Evolutionary conservation across 64 coral and sea anemone genomes (phyloP), one percentile per base, ranked within the genome.

Genomic region (Montipora foliosa): DNA sequence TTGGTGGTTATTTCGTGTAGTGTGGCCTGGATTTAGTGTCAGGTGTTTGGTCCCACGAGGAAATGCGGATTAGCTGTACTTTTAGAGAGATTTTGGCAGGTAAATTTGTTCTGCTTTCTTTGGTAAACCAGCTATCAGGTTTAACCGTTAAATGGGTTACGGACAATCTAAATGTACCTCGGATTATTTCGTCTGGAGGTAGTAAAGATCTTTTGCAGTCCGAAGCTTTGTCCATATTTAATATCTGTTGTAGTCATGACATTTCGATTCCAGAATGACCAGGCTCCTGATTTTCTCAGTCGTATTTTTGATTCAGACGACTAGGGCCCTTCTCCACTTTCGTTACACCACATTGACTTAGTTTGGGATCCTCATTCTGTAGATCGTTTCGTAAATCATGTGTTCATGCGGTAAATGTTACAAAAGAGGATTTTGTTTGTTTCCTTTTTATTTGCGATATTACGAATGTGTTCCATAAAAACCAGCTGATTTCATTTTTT

Each of bases 1-100:
- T 25, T 25, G 25, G 25, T 25, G 25, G 25, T 25, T 25, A 25
- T 25, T 25, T 25, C 25, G 25, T 25, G 25, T 25, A 25, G 25
- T 25, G 25, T 25, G 25, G 25, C 25, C 25, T 25, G 25, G 25
- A 25, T 25, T 25, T 25, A 25, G 25, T 25, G 25, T 25, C 25
- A 25, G 25, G 25, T 25, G 25, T 25, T 25, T 92, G 86, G 84
- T 80, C 73, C 51, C n/a, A 51, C 16, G 77, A 88, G 37, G 60
- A 95, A 91, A 88, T 95, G 76, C 77, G 50, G 12, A 20, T 37
- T 19, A 95, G 94, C 51, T 91, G 88, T 66, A 95, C 93, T 25
- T 1, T 25, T 25, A 25, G 25, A 25, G 25, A 25, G 25, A 25
- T 25, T 25, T 25, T 25, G 25, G 93, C 89, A 48, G 93, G 90